Evolutionary conservation across 2,888 invertebrate species (phyloP).

Genomic region (Andrena dorsata): DNA sequence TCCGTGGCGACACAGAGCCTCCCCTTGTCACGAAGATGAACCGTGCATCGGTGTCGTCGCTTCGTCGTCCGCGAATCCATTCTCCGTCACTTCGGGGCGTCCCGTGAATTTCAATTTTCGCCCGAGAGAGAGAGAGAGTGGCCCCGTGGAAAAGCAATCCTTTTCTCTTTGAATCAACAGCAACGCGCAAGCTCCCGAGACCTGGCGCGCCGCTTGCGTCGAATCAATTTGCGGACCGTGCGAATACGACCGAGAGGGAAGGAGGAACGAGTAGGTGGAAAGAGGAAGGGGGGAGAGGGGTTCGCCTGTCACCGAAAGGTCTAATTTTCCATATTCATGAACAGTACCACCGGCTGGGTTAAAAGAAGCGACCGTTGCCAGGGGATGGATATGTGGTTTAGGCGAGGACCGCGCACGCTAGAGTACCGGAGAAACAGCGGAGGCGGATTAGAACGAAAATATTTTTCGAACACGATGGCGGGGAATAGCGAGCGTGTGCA

Average conservation of each 20-base stretch:
- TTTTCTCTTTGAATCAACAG: constrained; percentile 60
- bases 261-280: background rate
- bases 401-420: background rate
- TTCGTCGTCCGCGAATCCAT: constrained; percentile 18
- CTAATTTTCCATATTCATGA: constrained; percentile 77
- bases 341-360: constrained; percentile 2
- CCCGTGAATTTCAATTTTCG: constrained; percentile 65
- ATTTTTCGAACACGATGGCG: constrained; percentile 56
- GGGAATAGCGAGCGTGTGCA: constrained; percentile 4
- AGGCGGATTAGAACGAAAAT: constrained; percentile 63
- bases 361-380: constrained; percentile 11
- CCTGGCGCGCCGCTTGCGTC: constrained; percentile 63
- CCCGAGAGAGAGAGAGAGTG: constrained; percentile 12
- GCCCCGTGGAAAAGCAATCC: constrained; percentile 44
- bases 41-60: background rate
- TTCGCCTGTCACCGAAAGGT: constrained; percentile 59
- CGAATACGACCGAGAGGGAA: background rate
- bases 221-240: constrained; percentile 69
- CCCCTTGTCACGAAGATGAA: background rate
- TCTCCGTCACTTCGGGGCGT: constrained; percentile 8
- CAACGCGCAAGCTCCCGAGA: constrained; percentile 21
- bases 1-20: background rate
- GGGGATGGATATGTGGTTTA: background rate
- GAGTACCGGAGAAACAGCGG: constrained; percentile 11
- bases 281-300: constrained; percentile 26